Conservation (phyloP, 2,888 invertebrate genomes). For the Dryocosmus kuriphilus region DNA sequence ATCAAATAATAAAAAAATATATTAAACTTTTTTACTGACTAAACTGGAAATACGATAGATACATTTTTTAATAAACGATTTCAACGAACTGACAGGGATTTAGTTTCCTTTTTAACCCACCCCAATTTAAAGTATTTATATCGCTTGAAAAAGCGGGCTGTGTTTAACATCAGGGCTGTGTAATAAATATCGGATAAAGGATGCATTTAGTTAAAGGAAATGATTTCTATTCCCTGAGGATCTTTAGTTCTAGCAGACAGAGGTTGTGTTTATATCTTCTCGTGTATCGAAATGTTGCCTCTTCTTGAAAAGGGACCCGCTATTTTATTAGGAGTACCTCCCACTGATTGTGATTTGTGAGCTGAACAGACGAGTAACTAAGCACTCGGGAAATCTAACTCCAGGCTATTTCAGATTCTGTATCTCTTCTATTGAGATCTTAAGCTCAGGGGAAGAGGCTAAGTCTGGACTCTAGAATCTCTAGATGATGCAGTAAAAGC, state of each 20-base stretch:
- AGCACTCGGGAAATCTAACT: conserved; percentile 15
- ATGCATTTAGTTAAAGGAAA: conserved; percentile 22
- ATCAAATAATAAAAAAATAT: neutral
- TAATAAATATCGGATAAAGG: conserved; percentile 19
- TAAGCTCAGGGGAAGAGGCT: conserved; percentile 2
- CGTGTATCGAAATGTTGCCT: conserved; percentile 14
- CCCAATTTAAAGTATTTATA: neutral
- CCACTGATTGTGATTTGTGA: conserved; percentile 33
- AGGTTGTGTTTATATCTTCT: conserved; percentile 21
- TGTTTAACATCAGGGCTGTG: neutral
- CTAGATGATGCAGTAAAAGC: neutral
- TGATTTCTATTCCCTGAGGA: conserved; percentile 10
- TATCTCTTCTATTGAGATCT: conserved; percentile 3
- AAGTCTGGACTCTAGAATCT: neutral
- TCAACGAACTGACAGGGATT: neutral
- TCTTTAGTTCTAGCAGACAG: neutral
- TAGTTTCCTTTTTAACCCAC: neutral
- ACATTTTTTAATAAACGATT: neutral
- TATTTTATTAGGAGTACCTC: conserved; percentile 19
- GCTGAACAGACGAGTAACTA: conserved; percentile 6
- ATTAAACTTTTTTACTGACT: neutral
- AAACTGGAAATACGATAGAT: neutral
- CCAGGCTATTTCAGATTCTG: conserved; percentile 6
- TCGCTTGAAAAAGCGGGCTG: neutral
- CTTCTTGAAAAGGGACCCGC: conserved; percentile 25